Evolutionary conservation across 2,797 vertebrate species (phyloP).

Genomic region (Sternarchorhynchus goeldii): DNA sequence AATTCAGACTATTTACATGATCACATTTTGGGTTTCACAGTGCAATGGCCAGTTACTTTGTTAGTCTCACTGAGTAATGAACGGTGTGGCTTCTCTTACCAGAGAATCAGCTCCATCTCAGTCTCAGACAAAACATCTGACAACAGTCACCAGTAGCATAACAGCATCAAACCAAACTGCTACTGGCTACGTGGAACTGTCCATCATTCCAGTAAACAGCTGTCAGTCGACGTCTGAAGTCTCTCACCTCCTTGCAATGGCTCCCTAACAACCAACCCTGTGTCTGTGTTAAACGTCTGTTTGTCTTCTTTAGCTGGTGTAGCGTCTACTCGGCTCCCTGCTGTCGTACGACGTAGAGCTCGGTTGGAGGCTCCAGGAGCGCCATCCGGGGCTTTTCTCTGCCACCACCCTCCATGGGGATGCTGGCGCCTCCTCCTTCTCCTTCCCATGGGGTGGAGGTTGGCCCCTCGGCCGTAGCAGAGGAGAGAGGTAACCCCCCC

Average conservation of each 20-base stretch:
- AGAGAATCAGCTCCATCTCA: background rate
- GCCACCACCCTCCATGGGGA: background rate
- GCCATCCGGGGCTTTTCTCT: background rate
- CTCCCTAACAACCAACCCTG: background rate
- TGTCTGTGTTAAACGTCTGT: background rate
- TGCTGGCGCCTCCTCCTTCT: background rate
- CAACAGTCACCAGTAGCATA: constrained; percentile 17
- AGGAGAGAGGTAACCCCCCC: background rate
- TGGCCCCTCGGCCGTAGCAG: background rate
- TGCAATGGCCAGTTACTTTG: constrained; percentile 13
- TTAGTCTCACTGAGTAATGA: background rate
- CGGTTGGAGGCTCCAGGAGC: background rate
- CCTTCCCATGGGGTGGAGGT: background rate
- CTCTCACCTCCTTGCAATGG: background rate
- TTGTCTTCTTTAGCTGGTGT: background rate
- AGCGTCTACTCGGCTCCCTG: background rate
- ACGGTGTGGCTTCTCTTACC: background rate
- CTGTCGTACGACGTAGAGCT: background rate
- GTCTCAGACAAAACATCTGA: background rate
- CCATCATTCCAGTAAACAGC: background rate
- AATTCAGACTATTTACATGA: constrained; percentile 4
- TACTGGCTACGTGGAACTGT: constrained; percentile 17
- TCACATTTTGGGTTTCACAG: constrained; percentile 32
- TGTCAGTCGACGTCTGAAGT: background rate
- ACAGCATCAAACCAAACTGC: constrained; percentile 2